phyloP scores from a whole-genome alignment of 2,888 invertebrate species.

The Andrena praecox region DNA sequence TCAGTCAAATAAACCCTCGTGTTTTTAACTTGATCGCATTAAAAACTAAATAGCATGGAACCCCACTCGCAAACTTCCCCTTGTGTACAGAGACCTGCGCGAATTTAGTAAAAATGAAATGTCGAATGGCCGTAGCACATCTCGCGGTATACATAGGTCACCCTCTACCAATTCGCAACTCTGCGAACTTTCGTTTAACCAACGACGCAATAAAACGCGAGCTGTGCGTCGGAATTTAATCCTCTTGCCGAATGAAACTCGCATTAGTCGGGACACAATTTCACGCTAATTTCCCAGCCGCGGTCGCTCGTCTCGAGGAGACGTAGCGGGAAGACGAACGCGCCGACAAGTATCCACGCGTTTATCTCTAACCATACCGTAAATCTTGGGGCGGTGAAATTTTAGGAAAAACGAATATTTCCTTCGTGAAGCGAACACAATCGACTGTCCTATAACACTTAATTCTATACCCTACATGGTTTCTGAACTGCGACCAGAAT shows the following conservation, averaged over 20 bases:
- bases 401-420: too few relatives aligned
- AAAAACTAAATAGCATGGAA: too few relatives aligned
- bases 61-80: too few relatives aligned
- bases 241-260: conserved; percentile 56
- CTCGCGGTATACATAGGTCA: conserved; percentile 16
- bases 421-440: too few relatives aligned
- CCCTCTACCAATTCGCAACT: conserved; percentile 48
- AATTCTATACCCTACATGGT: too few relatives aligned
- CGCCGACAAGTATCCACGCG: conserved; percentile 31
- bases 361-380: conserved; percentile 5
- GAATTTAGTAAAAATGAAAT: not conserved
- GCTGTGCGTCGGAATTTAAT: conserved; percentile 53
- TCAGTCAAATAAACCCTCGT: too few relatives aligned
- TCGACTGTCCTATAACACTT: too few relatives aligned
- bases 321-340: conserved; percentile 45
- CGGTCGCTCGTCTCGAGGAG: conserved; percentile 25
- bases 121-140: conserved; percentile 9
- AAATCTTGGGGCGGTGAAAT: too few relatives aligned
- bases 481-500: not conserved
- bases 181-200: conserved; percentile 51
- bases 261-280: conserved; percentile 58
- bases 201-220: conserved; percentile 34
- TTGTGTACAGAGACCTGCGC: too few relatives aligned
- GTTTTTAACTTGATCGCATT: too few relatives aligned
- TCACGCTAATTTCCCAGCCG: conserved; percentile 60